Evolutionary conservation across 2,888 invertebrate species (phyloP), one percentile per base, ranked within the genome.

Genomic region (Epinotia ramella): DNA sequence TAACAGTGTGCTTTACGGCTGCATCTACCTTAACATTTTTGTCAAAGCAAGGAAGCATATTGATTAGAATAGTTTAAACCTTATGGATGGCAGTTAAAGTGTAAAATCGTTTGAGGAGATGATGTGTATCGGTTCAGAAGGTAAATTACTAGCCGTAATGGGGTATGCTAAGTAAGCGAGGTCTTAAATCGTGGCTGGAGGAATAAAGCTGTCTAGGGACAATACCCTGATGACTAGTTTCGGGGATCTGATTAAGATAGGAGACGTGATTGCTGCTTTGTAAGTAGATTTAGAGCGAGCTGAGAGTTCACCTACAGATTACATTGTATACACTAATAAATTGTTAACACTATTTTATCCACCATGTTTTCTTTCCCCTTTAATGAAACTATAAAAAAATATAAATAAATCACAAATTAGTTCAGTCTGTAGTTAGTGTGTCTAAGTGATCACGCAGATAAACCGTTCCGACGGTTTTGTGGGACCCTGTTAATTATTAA

Each of bases 121-220:
- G 18, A 5, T 56, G 44, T 57, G 18, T 33, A 69, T 24, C 7
- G 70, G 64, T 70, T 28, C 20, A n/a, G 57, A 6, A 53, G 44
- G 59, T 59, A 70, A 75, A 75, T 75, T 74, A 65, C 64, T 16
- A 33, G 49, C n/a, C 40, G 59, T 70, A 75, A 69, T 56, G 56
- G 63, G 60, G 70, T 75, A 75, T 70, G 70, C 75, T 70, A 75
- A 75, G 75, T 66, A 70, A 75, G 75, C 53, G 59, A 49, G 74
- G 69, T 65, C 70, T 70, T 75, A 75, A 75, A 75, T 75, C 59
- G 59, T 60, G 70, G 49, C 13, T 40, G 44, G 1, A 40, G 65
- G 56, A 44, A 65, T 75, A 75, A 75, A 75, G 53, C 75, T 66
- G 74, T 75, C 74, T 7, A 12, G 16, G 16, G 13, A 75, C 75